These are phyloP conservation scores for Tolmerus cingulatus DNA, from an alignment of 2,888 invertebrate genomes.

Conservation along the genomic window DNA sequence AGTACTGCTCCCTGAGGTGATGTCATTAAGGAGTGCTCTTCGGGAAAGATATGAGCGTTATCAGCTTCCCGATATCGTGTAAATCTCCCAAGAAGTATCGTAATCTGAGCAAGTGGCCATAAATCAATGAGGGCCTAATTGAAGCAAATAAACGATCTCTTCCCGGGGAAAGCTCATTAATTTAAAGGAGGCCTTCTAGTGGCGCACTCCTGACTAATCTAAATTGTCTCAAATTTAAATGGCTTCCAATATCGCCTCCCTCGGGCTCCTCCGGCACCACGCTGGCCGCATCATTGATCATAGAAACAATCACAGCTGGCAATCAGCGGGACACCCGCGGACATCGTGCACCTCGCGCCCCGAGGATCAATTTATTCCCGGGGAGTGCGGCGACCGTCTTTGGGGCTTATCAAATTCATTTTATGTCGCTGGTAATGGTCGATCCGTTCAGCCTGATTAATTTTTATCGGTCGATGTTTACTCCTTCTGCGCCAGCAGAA, in stretches of 20 bases:
- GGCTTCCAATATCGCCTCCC: not conserved
- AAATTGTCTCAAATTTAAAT: slow-evolving; percentile 11
- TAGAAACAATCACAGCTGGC: slow-evolving; percentile 15
- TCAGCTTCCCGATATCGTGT: not conserved
- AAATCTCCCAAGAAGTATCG: not conserved
- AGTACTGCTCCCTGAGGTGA: not conserved
- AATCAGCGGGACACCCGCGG: slow-evolving; percentile 1
- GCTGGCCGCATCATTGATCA: slow-evolving; percentile 14
- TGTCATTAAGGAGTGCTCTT: not conserved
- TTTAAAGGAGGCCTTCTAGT: not conserved
- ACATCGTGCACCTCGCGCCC: slow-evolving; percentile 5
- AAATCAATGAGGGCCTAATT: slow-evolving; percentile 20
- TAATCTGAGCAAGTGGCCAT: not conserved
- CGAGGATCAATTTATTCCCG: not conserved
- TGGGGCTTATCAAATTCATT: slow-evolving; percentile 4
- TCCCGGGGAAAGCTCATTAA: not conserved
- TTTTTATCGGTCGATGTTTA: slow-evolving; percentile 16
- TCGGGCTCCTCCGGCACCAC: not conserved
- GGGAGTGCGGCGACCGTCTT: not conserved
- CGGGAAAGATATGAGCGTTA: not conserved
- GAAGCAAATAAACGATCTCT: slow-evolving; percentile 11
- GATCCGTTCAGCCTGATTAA: slow-evolving; percentile 30
- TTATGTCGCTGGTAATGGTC: slow-evolving; percentile 1
- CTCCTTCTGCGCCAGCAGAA: not conserved
- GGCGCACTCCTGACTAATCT: not conserved